Percentiles rank a stretch among this genome's conserved stretches.
phyloP scores from a whole-genome alignment of 2,797 vertebrate genomes.

The Chromis chromis region DNA sequence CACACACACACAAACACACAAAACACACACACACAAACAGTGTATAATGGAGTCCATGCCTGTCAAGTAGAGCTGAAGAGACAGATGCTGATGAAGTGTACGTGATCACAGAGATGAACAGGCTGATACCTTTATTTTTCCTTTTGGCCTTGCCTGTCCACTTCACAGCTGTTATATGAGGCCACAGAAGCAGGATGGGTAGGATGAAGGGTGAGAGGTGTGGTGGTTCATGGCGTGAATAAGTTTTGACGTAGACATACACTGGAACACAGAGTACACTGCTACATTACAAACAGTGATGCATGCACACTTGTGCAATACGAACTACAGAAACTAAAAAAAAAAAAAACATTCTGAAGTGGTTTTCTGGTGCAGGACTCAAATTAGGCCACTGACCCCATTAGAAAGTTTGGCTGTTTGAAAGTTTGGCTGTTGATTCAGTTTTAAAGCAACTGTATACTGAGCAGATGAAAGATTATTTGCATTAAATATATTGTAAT shows the following conservation, averaged over 20 bases:
- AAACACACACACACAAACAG: conserved; percentile 3
- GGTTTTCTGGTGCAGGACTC: background rate
- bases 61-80: conserved; percentile 5
- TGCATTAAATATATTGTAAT: background rate
- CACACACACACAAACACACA: conserved; percentile 6
- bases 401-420: no score
- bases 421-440: conserved; percentile 1
- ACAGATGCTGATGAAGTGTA: conserved; percentile 39
- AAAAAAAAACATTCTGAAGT: background rate
- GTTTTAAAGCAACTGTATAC: conserved; percentile 1
- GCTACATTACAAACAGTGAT: conserved; percentile 20
- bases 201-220: conserved; percentile 58
- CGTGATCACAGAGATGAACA: conserved; percentile 44
- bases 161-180: conserved; percentile 42
- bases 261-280: conserved; percentile 65
- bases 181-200: conserved; percentile 48
- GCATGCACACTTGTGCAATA: conserved; percentile 9
- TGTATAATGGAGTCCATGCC: conserved; percentile 13
- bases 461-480: background rate
- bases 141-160: conserved; percentile 43
- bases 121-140: conserved; percentile 61
- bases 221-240: conserved; percentile 65
- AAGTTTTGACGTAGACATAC: conserved; percentile 57
- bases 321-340: conserved; percentile 18
- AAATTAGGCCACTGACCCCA: conserved; percentile 35